Evolutionary conservation across 2,888 invertebrate species (phyloP), one percentile per base, ranked within the genome.

Genomic region (Orgyia antiqua): DNA sequence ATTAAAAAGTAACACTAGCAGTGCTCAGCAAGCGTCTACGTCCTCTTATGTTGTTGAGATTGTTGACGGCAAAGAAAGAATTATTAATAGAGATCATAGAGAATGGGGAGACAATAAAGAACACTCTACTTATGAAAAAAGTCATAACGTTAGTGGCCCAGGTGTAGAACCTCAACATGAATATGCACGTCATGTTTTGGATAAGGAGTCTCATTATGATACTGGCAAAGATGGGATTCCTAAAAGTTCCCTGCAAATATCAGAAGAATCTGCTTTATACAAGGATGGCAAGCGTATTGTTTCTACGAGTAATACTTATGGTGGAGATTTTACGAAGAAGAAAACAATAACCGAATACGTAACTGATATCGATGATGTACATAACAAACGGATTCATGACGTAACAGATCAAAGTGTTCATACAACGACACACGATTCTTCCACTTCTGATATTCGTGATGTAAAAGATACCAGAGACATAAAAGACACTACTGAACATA

Each of bases 21-120:
- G 89, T 33, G 83, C 86, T 27, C 82, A 89, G 29, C 88, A 91
- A 69, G 89, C 88, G 31, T 88, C 90, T 9, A 88, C 88, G 4
- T 88, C 89, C 4, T 90, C 90, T 26, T 91, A 91, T 51, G 88
- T 87, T 2, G 82, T 91, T 35, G 90, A 91, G 76, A 79, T 90
- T 27, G 82, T 90, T 17, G 89, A 90, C 57, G 90, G 90, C 2
- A 88, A 89, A 58, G 89, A 90, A 66, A 71, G 79, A 37, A 71
- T 90, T 19, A 76, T 90, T 7, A 90, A 90, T 39, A 83, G 86
- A 44, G 83, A 88, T 42, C 88, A 88, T 30, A 86, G 89, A 54
- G 90, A 90, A 68, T 86, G 88, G 69, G 89, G 88, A 26, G 87
- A 87, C 36, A 87, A 73, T 51, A 77, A 87, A 50, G 82, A 84